A percentile compares a stretch with the other conserved stretches of the same genome.
phyloP scores from a whole-genome alignment of 2,888 invertebrate species.

The Conomelus anceps region DNA sequence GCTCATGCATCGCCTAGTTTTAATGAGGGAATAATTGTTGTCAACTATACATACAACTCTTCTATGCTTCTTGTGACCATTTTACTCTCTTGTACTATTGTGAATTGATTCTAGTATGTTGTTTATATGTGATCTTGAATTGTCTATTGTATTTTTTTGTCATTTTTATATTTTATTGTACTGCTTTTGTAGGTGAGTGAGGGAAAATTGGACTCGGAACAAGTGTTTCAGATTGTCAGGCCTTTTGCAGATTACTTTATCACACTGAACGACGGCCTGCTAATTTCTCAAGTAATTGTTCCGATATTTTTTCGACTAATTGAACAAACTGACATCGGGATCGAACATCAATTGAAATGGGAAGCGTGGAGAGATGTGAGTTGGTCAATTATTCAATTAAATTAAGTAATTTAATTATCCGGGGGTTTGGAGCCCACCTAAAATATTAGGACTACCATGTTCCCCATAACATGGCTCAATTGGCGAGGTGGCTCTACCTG shows the following conservation, averaged over 20 bases:
- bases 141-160: not conserved
- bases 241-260: constrained; percentile 62
- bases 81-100: too few species aligned
- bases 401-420: too few species aligned
- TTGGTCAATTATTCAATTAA: too few species aligned
- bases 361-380: constrained; percentile 59
- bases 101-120: too few species aligned
- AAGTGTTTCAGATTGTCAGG: constrained; percentile 54
- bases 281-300: constrained; percentile 48
- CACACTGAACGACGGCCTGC: constrained; percentile 46
- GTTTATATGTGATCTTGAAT: not conserved
- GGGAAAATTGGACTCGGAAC: constrained; percentile 50
- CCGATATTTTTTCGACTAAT: constrained; percentile 63
- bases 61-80: too few species aligned
- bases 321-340: constrained; percentile 60
- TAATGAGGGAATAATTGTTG: too few species aligned
- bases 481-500: too few species aligned
- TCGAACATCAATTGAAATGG: constrained; percentile 58
- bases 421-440: too few species aligned
- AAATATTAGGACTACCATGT: too few species aligned
- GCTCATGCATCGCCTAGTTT: too few species aligned
- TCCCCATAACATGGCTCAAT: too few species aligned
- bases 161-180: constrained; percentile 22
- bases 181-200: constrained; percentile 49
- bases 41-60: too few species aligned